phyloP scores from a whole-genome alignment of 2,113 vertebrate species.

The Pithys albifrons region DNA sequence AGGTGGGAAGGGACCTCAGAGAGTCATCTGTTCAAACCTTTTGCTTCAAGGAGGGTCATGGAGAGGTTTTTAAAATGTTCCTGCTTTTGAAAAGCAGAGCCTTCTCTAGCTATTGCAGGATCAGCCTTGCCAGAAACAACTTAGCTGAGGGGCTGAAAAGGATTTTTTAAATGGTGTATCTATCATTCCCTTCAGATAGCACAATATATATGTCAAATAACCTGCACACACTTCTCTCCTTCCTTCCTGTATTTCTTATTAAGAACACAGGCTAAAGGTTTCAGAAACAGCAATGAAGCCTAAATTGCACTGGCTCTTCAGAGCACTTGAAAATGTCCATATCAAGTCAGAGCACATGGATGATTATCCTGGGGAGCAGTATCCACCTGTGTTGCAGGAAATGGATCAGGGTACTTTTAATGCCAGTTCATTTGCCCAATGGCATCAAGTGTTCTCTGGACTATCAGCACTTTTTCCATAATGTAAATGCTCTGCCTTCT shows the following conservation, averaged over 20 bases:
- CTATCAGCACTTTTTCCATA: neutral
- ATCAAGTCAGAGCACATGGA: neutral
- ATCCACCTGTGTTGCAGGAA: neutral
- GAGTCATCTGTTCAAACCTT: neutral
- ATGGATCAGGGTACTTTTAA: neutral
- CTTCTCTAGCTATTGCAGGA: neutral
- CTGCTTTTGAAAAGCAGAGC: neutral
- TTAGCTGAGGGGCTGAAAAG: neutral
- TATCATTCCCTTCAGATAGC: constrained; percentile 11
- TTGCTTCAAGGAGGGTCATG: neutral
- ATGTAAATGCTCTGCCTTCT: neutral
- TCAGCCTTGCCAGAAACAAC: constrained; percentile 34
- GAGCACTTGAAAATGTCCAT: neutral
- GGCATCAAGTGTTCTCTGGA: neutral
- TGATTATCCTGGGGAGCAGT: neutral
- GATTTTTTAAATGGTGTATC: neutral
- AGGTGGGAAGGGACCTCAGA: neutral
- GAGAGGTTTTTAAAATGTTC: neutral
- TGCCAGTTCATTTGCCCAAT: neutral
- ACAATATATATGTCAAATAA: neutral
- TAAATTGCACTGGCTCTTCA: neutral
- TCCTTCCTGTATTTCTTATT: neutral
- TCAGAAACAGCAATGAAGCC: neutral
- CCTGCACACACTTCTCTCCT: neutral
- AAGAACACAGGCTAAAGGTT: neutral